phyloP scores from a whole-genome alignment of 2,113 vertebrate species.

The Theristicus caerulescens region DNA sequence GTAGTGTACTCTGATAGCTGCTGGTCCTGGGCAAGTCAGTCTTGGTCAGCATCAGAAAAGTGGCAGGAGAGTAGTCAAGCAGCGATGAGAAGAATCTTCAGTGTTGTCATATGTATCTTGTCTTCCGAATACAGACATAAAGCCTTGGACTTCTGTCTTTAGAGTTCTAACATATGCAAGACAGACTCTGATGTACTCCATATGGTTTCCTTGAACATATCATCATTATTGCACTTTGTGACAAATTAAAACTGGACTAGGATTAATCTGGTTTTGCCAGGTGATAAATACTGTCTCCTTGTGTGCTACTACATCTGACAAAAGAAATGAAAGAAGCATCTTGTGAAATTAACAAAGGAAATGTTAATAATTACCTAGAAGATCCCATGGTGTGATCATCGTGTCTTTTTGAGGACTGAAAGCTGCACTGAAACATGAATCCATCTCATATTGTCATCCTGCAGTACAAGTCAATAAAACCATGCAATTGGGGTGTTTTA shows the following conservation, averaged over 20 bases:
- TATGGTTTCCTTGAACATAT: neutral
- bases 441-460: neutral
- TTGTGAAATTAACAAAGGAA: neutral
- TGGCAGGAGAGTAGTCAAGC: neutral
- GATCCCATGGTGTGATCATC: neutral
- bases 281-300: neutral
- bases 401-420: neutral
- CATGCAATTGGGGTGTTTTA: neutral
- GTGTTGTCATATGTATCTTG: neutral
- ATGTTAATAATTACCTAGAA: neutral
- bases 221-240: neutral
- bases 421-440: neutral
- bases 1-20: neutral
- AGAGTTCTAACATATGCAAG: neutral
- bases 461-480: neutral
- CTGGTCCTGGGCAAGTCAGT: neutral
- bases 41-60: neutral
- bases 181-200: rapidly evolving
- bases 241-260: neutral
- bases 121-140: neutral
- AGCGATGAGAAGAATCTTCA: neutral
- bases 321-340: neutral
- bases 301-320: neutral
- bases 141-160: neutral
- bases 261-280: neutral